Evolutionary conservation across 2,888 invertebrate genomes (phyloP), one percentile per base, ranked within the genome.

Genomic region (Cheilosia pagana): DNA sequence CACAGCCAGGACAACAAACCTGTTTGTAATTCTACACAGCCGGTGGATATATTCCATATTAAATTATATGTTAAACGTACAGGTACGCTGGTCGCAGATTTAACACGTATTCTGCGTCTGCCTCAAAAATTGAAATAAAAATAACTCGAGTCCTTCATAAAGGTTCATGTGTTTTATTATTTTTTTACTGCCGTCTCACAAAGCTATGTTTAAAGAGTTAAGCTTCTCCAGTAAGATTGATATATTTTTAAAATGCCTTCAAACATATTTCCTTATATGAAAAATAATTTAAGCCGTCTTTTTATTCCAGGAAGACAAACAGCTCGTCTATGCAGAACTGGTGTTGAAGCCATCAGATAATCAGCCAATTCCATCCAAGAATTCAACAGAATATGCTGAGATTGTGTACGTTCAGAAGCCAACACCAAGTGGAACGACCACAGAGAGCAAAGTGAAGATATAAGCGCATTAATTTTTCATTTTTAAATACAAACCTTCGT

Each of bases 381-480:
- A 94, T 87, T 94, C 94, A 89, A 95, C 95, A 3, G 95, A 95
- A 88, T 96, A 97, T 90, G 96, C 96, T 0, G 96, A 96, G 91
- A 97, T 97, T 72, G 94, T 96, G 0, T 96, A 96, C 86, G 91
- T 91, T 77, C 90, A 91, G 81, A 91, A 91, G 79, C 78, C 87
- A 53, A 59, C 82, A 77, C 59, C 83, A 41, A 50, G 28, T 19
- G 52, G 25, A 31, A 41, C 67, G 16, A 53, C 67, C 41, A 19
- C 43, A 10, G 75, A 70, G 14, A 72, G 12, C n/a, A 83, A 78
- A 39, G 72, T 63, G 35, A 83, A 83, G 16, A 78, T 63, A 63
- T 83, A 77, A 82, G 28, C 10, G 10, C 16, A 16, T 2, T n/a
- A n/a, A n/a, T n/a, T n/a, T 21, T 55, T 50, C 6, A 1, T 52